A percentile compares a stretch with the other conserved stretches of the same genome.
These are phyloP conservation scores for Diceros bicornis DNA, from an alignment of 2,797 vertebrate genomes.

Conservation along the genomic window DNA sequence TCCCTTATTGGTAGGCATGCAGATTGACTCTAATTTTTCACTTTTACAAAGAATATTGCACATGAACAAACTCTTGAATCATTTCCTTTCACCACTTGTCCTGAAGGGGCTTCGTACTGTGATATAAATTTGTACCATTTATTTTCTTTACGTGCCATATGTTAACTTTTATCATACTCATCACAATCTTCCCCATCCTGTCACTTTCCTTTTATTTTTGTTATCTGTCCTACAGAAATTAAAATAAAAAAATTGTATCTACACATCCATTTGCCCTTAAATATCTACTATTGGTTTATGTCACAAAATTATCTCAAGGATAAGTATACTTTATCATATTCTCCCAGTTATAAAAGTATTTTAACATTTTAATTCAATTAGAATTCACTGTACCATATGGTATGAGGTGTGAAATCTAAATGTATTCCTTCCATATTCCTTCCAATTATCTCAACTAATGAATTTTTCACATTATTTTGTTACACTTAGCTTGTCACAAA, in stretches of 20 bases:
- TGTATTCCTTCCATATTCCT: not conserved
- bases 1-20: not conserved
- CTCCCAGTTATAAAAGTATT: slow-evolving; percentile 19
- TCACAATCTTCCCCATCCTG: not conserved
- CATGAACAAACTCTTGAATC: not conserved
- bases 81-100: not conserved
- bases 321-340: slow-evolving; percentile 34
- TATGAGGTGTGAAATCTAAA: slow-evolving; percentile 35
- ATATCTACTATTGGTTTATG: not conserved
- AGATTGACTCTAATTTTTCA: not conserved
- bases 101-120: not conserved
- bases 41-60: not conserved
- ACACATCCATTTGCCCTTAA: not conserved
- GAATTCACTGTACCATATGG: slow-evolving; percentile 15
- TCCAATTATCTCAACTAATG: not conserved
- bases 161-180: not conserved
- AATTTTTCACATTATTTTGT: not conserved
- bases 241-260: not conserved
- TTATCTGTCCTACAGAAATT: not conserved
- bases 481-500: slow-evolving; percentile 36
- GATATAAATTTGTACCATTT: not conserved
- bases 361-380: slow-evolving; percentile 45
- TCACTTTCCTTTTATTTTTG: not conserved
- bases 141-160: not conserved
- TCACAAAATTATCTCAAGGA: not conserved